Percentiles rank a stretch among this genome's conserved stretches.
Evolutionary conservation across 2,797 vertebrate species (phyloP).

Genomic region (Syncerus caffer): DNA sequence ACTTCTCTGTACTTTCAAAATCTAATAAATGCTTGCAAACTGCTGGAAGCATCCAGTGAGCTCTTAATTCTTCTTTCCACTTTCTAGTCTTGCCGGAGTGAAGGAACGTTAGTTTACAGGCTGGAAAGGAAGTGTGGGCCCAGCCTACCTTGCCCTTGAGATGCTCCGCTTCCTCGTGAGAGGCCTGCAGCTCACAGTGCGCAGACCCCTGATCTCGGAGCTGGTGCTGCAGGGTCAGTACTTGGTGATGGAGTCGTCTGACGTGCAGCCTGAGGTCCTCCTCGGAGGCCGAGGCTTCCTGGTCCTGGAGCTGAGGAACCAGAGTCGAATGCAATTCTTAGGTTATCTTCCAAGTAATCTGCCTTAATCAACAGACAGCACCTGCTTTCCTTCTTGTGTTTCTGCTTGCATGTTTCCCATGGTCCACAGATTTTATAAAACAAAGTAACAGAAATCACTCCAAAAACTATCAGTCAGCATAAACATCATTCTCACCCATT

Average conservation of each 20-base stretch:
- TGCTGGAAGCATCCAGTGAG: background rate
- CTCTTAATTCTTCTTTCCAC: background rate
- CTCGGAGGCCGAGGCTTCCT: slow-evolving; percentile 50
- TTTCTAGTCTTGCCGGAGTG: fast-evolving
- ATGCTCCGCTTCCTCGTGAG: slow-evolving; percentile 55
- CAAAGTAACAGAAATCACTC: background rate
- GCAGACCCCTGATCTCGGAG: slow-evolving; percentile 78
- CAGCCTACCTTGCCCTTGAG: slow-evolving; percentile 83
- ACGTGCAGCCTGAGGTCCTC: slow-evolving; percentile 67
- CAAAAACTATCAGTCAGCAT: too few species aligned
- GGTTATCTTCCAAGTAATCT: fast-evolving
- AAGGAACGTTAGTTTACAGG: fast-evolving
- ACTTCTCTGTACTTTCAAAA: background rate
- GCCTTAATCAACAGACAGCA: background rate
- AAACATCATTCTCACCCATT: fast-evolving
- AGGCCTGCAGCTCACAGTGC: slow-evolving; percentile 21
- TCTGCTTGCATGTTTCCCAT: background rate
- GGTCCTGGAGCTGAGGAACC: slow-evolving; percentile 66
- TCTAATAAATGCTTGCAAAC: too few species aligned
- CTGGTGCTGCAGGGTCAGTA: slow-evolving; percentile 80
- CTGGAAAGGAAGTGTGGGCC: fast-evolving
- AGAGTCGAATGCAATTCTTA: fast-evolving
- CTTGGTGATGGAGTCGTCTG: slow-evolving; percentile 76
- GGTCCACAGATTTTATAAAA: background rate
- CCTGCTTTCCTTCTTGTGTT: background rate